A percentile compares a stretch with the other conserved stretches of the same genome.
Conservation (phyloP, 2,888 invertebrate genomes). For the Heteromyza rotundicornis region DNA sequence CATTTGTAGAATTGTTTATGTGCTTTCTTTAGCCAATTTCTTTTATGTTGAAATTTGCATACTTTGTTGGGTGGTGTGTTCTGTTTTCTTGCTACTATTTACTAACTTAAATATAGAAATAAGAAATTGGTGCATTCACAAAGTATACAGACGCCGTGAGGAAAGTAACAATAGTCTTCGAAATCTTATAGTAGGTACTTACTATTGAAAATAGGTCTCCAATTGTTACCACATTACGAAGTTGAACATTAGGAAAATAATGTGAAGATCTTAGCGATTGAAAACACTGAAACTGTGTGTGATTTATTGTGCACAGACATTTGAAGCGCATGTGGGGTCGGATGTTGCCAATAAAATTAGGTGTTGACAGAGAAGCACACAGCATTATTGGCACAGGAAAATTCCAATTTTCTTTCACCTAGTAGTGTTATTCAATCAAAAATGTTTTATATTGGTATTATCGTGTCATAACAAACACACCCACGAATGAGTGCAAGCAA, state of each 20-base stretch:
- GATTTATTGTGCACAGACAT: no score
- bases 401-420: neutral
- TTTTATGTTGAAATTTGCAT: neutral
- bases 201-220: neutral
- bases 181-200: neutral
- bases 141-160: neutral
- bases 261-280: no score
- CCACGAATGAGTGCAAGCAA: no score
- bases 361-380: neutral
- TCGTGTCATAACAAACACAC: no score
- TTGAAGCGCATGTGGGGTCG: no score
- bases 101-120: conserved; percentile 1
- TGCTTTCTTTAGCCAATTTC: neutral
- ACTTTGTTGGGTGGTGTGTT: neutral
- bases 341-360: neutral
- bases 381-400: neutral
- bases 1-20: neutral
- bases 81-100: neutral
- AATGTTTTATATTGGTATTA: no score
- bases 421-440: no score
- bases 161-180: neutral
- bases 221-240: no score
- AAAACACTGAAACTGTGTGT: no score
- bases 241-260: no score
- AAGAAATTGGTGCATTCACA: neutral